Evolutionary conservation across 2,797 vertebrate genomes (phyloP).

Genomic region (Fratercula arctica): DNA sequence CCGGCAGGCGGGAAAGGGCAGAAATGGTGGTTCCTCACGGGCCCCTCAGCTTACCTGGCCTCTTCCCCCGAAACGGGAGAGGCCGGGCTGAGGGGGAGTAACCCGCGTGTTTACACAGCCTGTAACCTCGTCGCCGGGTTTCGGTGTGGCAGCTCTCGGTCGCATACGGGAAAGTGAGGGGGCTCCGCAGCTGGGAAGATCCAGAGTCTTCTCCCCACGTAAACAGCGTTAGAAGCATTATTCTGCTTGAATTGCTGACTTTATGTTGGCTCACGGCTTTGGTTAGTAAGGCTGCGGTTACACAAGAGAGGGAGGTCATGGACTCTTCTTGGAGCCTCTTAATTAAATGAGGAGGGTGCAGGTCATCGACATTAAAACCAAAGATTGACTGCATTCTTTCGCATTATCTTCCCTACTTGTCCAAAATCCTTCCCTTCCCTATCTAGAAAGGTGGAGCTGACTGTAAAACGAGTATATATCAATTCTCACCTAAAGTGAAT

Average conservation of each 20-base stretch:
- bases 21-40: background rate
- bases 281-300: background rate
- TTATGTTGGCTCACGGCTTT: background rate
- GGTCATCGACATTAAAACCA: background rate
- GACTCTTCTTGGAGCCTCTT: background rate
- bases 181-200: background rate
- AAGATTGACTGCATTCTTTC: background rate
- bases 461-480: background rate
- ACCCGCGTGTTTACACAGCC: background rate
- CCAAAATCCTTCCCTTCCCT: background rate
- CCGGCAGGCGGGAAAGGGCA: background rate
- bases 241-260: background rate
- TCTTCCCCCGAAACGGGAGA: too few species aligned
- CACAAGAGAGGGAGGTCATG: background rate
- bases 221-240: background rate
- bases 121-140: background rate
- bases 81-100: background rate
- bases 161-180: fast-evolving
- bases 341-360: background rate
- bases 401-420: fast-evolving
- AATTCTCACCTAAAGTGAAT: background rate
- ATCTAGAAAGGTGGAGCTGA: background rate
- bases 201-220: background rate
- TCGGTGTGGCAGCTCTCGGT: background rate
- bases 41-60: fast-evolving